Conservation (phyloP, 1,140 invertebrate species). For the Aphelenchoides besseyi region DNA sequence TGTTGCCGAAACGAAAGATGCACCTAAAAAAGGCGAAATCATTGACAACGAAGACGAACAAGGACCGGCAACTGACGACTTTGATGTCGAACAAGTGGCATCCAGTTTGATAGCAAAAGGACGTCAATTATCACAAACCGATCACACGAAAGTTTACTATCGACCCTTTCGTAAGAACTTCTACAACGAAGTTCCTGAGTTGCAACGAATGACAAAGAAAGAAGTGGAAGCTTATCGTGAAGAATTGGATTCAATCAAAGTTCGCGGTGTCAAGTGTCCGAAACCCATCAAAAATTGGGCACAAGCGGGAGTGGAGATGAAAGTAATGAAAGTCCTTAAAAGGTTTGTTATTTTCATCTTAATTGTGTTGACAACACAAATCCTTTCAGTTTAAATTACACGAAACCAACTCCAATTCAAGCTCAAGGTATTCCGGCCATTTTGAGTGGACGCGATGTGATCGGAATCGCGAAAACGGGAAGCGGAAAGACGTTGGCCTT, state of each 20-base stretch:
- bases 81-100: conserved; percentile 56
- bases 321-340: conserved; percentile 92
- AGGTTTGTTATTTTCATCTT: conserved; percentile 65
- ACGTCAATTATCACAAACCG: conserved; percentile 43
- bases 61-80: conserved; percentile 53
- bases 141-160: conserved; percentile 61
- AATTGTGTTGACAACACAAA: conserved; percentile 1
- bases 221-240: conserved; percentile 72
- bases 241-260: conserved; percentile 70
- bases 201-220: conserved; percentile 81
- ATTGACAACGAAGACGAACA: conserved; percentile 56
- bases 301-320: conserved; percentile 93
- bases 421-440: conserved; percentile 96
- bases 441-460: conserved; percentile 91
- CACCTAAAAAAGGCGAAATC: conserved; percentile 56
- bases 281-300: conserved; percentile 96
- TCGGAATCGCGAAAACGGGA: conserved; percentile 98
- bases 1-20: conserved; percentile 33
- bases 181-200: conserved; percentile 88
- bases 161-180: conserved; percentile 85
- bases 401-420: conserved; percentile 98
- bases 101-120: conserved; percentile 50
- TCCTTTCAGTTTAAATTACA: conserved; percentile 72
- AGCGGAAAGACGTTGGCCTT: conserved; percentile 98
- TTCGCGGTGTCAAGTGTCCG: conserved; percentile 78